Percentiles rank a stretch among this genome's conserved stretches.
Conservation (phyloP, 2,113 vertebrate species). For the Upupa epops region DNA sequence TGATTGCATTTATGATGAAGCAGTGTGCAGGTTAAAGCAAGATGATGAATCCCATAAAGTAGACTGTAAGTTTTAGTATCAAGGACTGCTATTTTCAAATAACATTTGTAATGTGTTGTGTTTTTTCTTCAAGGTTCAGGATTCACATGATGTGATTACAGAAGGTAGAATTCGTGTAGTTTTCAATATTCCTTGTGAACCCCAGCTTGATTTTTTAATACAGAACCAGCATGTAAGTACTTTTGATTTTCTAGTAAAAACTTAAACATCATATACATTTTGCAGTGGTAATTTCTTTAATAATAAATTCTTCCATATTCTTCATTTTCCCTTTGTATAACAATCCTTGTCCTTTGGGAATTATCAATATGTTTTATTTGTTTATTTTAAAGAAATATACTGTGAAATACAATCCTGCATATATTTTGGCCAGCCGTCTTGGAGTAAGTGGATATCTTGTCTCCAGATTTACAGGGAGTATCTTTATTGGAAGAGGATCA, state of each 20-base stretch:
- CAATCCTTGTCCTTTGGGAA: background rate
- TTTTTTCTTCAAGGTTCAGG: constrained; percentile 83
- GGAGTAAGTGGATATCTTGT: constrained; percentile 95
- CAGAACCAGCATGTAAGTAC: constrained; percentile 96
- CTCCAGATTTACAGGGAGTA: constrained; percentile 97
- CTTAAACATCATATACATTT: background rate
- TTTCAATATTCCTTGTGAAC: constrained; percentile 91
- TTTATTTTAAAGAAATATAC: constrained; percentile 90
- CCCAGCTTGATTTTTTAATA: constrained; percentile 91
- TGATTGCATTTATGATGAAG: background rate
- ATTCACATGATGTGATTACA: constrained; percentile 90
- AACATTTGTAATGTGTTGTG: background rate
- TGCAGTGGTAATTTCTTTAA: background rate
- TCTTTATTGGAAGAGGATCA: constrained; percentile 96
- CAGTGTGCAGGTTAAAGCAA: background rate
- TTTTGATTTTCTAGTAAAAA: background rate
- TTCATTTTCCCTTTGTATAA: background rate
- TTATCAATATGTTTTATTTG: constrained; percentile 53
- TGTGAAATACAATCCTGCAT: constrained; percentile 95
- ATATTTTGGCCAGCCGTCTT: constrained; percentile 92
- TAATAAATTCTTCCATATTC: background rate
- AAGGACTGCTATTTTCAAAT: background rate
- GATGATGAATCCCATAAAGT: background rate
- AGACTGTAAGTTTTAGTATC: background rate
- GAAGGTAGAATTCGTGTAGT: constrained; percentile 93